Conservation (phyloP, 1,140 invertebrate species). For the Drosophila tropicalis region DNA sequence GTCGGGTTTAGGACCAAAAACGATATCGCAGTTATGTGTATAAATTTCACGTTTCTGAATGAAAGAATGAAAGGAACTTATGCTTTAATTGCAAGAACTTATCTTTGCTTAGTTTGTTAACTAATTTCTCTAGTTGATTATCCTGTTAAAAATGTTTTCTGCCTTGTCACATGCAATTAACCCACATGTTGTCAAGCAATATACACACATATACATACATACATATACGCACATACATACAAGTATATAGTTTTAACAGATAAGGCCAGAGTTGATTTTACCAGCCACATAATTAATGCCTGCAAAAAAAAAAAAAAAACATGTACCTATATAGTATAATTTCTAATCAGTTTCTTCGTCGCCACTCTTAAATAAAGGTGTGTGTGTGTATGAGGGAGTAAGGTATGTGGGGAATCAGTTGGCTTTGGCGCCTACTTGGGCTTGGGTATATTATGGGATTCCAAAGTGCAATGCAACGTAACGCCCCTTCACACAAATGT, state of each 20-base stretch:
- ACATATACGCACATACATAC: neutral
- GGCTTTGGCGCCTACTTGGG: slow-evolving; percentile 7
- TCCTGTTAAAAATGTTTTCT: slow-evolving; percentile 35
- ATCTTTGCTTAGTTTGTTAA: neutral
- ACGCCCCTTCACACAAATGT: neutral
- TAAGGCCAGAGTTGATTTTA: slow-evolving; percentile 26
- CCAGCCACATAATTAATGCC: slow-evolving; percentile 46
- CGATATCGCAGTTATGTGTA: no score
- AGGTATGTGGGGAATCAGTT: neutral
- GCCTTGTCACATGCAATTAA: slow-evolving; percentile 62
- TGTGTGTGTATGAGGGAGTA: neutral
- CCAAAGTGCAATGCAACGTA: slow-evolving; percentile 21
- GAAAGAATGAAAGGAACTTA: neutral
- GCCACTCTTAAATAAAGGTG: neutral
- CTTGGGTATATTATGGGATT: slow-evolving; percentile 5
- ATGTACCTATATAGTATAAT: slow-evolving; percentile 6
- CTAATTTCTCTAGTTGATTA: slow-evolving; percentile 23
- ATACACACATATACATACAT: slow-evolving; percentile 32
- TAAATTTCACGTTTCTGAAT: no score
- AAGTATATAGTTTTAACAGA: neutral
- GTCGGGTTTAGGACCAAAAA: no score
- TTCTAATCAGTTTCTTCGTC: slow-evolving; percentile 13
- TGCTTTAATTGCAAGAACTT: neutral
- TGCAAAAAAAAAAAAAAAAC: slow-evolving; percentile 13
- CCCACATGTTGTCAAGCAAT: slow-evolving; percentile 51